Evolutionary conservation across 2,113 vertebrate genomes (phyloP).

Genomic region (Lasiurus cinereus): DNA sequence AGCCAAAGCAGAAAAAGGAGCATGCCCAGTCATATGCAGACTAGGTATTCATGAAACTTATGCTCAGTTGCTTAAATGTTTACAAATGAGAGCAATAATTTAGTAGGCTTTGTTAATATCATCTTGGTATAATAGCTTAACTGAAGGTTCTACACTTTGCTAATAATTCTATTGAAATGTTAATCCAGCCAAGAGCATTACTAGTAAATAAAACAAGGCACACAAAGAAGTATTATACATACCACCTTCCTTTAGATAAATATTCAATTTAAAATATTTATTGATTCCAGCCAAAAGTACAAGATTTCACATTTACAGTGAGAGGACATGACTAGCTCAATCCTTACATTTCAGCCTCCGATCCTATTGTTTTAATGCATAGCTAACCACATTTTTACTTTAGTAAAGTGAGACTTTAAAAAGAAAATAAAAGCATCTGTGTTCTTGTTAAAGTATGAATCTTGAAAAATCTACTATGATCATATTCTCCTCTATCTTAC

Average conservation of each 20-base stretch:
- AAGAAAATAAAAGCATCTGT: background rate
- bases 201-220: background rate
- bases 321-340: background rate
- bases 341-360: constrained; percentile 17
- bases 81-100: constrained; percentile 10
- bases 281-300: background rate
- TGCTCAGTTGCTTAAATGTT: background rate
- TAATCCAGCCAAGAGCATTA: background rate
- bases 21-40: background rate
- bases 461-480: constrained; percentile 14
- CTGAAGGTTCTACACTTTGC: background rate
- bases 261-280: background rate
- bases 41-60: background rate
- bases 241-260: background rate
- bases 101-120: background rate
- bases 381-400: background rate
- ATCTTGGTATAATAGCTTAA: background rate
- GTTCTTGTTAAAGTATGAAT: constrained; percentile 14
- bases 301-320: background rate
- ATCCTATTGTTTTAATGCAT: background rate
- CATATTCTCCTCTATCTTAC: background rate
- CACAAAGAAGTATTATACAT: background rate
- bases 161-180: background rate
- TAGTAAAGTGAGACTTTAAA: background rate
- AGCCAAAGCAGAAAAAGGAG: background rate